A percentile compares a stretch with the other conserved stretches of the same genome.
phyloP scores from a whole-genome alignment of 2,797 vertebrate species.

The Melanotaenia nigrans region DNA sequence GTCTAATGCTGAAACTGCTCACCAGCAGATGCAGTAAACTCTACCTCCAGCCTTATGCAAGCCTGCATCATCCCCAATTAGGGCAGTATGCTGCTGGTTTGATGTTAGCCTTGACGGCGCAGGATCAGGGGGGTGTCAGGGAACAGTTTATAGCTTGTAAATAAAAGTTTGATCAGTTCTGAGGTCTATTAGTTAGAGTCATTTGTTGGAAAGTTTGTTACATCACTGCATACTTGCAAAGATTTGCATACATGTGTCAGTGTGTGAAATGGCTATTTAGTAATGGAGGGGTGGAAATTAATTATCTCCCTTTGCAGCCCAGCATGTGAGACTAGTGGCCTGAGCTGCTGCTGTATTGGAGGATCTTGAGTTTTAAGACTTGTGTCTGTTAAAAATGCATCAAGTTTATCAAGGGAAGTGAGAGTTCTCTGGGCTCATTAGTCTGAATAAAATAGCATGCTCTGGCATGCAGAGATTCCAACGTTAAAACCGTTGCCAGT shows the following conservation, averaged over 20 bases:
- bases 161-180: constrained; percentile 61
- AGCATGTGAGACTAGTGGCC: constrained; percentile 56
- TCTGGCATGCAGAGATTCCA: constrained; percentile 76
- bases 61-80: constrained; percentile 53
- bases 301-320: constrained; percentile 45
- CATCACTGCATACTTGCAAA: constrained; percentile 33
- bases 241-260: constrained; percentile 13
- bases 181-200: constrained; percentile 62
- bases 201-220: constrained; percentile 57
- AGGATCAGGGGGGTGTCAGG: constrained; percentile 23
- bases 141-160: constrained; percentile 39
- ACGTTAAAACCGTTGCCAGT: constrained; percentile 76
- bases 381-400: constrained; percentile 83
- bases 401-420: constrained; percentile 81
- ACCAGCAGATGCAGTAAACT: constrained; percentile 26
- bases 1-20: constrained; percentile 22
- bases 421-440: constrained; percentile 81
- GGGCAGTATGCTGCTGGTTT: constrained; percentile 43
- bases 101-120: constrained; percentile 36
- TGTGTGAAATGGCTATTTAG: constrained; percentile 21
- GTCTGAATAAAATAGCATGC: constrained; percentile 80
- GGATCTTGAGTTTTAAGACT: constrained; percentile 68
- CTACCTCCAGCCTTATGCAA: constrained; percentile 23
- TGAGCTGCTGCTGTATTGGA: constrained; percentile 55
- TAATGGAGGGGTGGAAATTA: constrained; percentile 39